phyloP scores from a whole-genome alignment of 2,888 invertebrate genomes.

The Caenorhabditis sp. region DNA sequence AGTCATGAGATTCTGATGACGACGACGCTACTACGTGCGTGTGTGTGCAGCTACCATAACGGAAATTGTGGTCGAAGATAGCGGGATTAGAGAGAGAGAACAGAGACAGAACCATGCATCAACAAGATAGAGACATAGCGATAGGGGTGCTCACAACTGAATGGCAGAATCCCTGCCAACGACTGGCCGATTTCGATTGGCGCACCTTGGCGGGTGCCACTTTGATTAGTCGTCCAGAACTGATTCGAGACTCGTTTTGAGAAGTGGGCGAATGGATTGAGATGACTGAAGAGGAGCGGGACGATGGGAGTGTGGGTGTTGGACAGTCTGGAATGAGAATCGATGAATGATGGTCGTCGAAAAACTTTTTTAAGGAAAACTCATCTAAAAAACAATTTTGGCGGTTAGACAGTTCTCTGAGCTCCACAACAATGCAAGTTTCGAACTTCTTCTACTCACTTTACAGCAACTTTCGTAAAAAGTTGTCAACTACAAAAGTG shows the following conservation, averaged over 20 bases:
- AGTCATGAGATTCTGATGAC: not conserved
- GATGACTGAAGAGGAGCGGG: conserved; percentile 56
- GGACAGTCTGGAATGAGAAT: conserved; percentile 38
- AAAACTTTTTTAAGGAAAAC: no score
- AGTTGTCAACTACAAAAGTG: no score
- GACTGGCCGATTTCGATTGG: conserved; percentile 53
- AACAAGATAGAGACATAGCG: conserved; percentile 8
- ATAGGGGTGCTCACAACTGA: conserved; percentile 42
- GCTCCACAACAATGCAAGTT: no score
- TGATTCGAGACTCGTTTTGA: conserved; percentile 18
- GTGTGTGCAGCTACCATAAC: not conserved
- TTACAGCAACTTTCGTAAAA: no score
- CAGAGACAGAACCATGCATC: conserved; percentile 17
- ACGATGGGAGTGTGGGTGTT: conserved; percentile 45
- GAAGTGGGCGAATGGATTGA: conserved; percentile 49
- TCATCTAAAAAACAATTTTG: no score
- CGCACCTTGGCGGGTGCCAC: conserved; percentile 63
- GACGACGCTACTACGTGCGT: not conserved
- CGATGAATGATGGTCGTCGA: not conserved
- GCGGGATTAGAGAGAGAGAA: not conserved
- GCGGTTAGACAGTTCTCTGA: no score
- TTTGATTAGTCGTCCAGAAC: conserved; percentile 43
- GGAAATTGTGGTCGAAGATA: conserved; percentile 5
- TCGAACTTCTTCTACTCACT: no score
- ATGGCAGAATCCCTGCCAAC: conserved; percentile 55